Conservation (phyloP, 2,113 vertebrate genomes). For the Oncorhynchus masou region DNA sequence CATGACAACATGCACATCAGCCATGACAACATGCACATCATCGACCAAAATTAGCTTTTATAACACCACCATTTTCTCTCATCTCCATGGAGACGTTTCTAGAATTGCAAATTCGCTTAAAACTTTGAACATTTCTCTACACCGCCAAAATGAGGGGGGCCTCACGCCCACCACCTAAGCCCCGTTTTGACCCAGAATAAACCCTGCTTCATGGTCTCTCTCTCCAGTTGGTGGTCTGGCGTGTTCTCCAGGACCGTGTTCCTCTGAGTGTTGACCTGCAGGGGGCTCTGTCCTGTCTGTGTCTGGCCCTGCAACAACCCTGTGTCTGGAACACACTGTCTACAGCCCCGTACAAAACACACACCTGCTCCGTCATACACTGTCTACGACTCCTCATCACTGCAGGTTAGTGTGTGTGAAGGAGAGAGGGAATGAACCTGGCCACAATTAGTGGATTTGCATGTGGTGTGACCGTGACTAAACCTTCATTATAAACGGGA, state of each 20-base stretch:
- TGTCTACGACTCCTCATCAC: conserved; percentile 87
- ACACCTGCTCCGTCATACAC: conserved; percentile 89
- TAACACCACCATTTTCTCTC: too few species aligned
- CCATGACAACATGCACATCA: too few species aligned
- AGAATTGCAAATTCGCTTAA: too few species aligned
- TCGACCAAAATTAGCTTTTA: too few species aligned
- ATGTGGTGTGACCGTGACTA: neutral
- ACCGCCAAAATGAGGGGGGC: too few species aligned
- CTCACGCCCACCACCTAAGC: too few species aligned
- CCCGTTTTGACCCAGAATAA: too few species aligned
- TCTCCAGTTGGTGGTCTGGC: conserved; percentile 84
- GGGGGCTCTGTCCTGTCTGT: conserved; percentile 87
- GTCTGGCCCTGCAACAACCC: conserved; percentile 87
- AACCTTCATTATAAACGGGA: too few species aligned
- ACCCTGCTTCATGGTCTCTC: neutral
- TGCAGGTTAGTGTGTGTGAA: conserved; percentile 74
- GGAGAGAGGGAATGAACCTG: too few species aligned
- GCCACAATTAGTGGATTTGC: neutral
- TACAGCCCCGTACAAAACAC: conserved; percentile 75
- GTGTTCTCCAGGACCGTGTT: conserved; percentile 79
- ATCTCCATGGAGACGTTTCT: too few species aligned
- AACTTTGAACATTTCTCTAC: too few species aligned
- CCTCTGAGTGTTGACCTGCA: conserved; percentile 92
- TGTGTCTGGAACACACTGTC: conserved; percentile 83
- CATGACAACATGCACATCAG: too few species aligned